Evolutionary conservation across 2,888 invertebrate genomes (phyloP).

Genomic region (Callyntrura guangdongensis): DNA sequence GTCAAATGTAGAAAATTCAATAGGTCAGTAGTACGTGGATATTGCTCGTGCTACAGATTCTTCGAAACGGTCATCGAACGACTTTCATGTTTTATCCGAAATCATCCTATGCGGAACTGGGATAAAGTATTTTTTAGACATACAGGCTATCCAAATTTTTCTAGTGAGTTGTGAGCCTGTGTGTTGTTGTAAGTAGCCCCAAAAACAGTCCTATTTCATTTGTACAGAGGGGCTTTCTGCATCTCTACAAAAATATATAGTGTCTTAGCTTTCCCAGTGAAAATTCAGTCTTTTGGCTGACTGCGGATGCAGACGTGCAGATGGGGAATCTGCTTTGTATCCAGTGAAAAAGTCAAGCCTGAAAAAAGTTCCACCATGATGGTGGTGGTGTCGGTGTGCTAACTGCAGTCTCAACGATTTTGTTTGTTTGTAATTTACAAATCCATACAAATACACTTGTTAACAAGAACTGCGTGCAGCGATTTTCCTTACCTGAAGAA

Average conservation of each 20-base stretch:
- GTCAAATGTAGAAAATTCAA: conserved; percentile 26
- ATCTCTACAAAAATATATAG: not conserved
- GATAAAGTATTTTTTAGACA: not conserved
- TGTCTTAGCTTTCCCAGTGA: not conserved
- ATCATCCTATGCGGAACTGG: not conserved
- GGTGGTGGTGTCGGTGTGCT: not conserved
- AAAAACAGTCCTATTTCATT: conserved; percentile 32
- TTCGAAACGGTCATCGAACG: conserved; percentile 57
- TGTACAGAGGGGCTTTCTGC: too few species aligned
- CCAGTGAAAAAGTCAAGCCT: not conserved
- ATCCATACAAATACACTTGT: too few species aligned
- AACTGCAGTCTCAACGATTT: not conserved
- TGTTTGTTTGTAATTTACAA: too few species aligned
- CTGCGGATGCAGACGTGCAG: conserved; percentile 6
- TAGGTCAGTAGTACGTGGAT: conserved; percentile 36
- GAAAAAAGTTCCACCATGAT: not conserved
- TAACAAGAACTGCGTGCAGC: conserved; percentile 31
- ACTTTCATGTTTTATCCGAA: conserved; percentile 8
- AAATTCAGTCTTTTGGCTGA: not conserved
- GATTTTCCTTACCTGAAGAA: not conserved
- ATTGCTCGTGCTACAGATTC: conserved; percentile 13
- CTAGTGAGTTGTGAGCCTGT: not conserved
- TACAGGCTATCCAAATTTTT: not conserved
- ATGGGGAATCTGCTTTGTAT: conserved; percentile 17
- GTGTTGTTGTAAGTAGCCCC: conserved; percentile 46